phyloP scores from a whole-genome alignment of 2,113 vertebrate species.

The Pyrgilauda ruficollis region DNA sequence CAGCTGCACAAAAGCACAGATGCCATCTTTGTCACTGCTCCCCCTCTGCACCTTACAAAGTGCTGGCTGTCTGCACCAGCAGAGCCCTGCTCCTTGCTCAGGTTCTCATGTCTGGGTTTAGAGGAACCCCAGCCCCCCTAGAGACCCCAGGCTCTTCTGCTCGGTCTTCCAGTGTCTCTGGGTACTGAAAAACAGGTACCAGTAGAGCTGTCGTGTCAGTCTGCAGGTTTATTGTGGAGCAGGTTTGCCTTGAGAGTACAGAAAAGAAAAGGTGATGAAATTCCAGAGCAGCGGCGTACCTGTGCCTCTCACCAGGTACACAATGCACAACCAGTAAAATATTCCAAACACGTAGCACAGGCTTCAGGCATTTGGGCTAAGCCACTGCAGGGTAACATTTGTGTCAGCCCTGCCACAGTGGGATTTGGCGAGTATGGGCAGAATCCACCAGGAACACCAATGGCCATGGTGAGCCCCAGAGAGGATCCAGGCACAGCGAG shows the following conservation, averaged over 20 bases:
- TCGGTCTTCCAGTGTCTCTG: not conserved
- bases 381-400: not conserved
- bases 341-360: not conserved
- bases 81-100: not conserved
- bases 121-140: not conserved
- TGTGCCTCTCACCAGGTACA: not conserved
- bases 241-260: conserved; percentile 63
- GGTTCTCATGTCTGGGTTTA: not conserved
- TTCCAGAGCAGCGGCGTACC: not conserved
- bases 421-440: not conserved
- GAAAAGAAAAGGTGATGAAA: conserved; percentile 59
- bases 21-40: not conserved
- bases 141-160: not conserved
- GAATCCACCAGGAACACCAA: not conserved
- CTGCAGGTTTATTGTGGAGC: conserved; percentile 69
- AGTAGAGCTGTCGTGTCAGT: conserved; percentile 39
- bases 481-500: fast-evolving
- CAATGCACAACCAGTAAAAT: not conserved
- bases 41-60: not conserved
- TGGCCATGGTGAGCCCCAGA: not conserved
- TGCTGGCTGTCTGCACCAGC: not conserved
- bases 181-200: conserved; percentile 60
- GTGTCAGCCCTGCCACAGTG: fast-evolving
- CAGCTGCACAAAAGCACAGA: not conserved
- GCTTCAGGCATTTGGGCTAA: not conserved